Evolutionary conservation across 2,888 invertebrate species (phyloP).

Genomic region (Chymomyza caudatula): DNA sequence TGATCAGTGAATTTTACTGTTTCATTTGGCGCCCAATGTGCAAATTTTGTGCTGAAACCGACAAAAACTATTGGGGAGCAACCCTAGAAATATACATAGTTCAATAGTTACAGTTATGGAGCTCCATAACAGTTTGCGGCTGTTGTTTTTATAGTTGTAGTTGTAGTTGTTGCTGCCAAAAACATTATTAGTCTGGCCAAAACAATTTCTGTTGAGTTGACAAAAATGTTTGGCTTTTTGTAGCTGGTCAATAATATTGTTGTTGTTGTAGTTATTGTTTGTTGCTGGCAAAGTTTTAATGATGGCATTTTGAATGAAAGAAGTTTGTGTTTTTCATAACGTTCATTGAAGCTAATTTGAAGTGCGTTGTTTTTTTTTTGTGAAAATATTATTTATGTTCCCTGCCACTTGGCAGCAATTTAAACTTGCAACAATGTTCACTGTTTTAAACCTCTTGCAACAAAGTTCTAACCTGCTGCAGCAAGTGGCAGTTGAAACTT

Average conservation of each 20-base stretch:
- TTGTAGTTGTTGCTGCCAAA: slow-evolving; percentile 15
- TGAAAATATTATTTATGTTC: neutral
- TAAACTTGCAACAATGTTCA: slow-evolving; percentile 19
- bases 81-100: slow-evolving; percentile 15
- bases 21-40: slow-evolving; percentile 1
- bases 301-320: neutral
- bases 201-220: slow-evolving; percentile 60
- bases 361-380: slow-evolving; percentile 19
- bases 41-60: neutral
- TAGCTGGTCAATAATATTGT: slow-evolving; percentile 19
- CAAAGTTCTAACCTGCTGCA: neutral
- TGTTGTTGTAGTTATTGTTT: slow-evolving; percentile 36
- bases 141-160: slow-evolving; percentile 8
- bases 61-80: neutral
- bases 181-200: slow-evolving; percentile 16
- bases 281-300: slow-evolving; percentile 29
- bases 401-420: neutral
- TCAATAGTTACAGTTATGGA: slow-evolving; percentile 33
- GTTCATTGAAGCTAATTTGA: neutral
- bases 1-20: neutral
- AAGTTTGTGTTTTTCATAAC: neutral
- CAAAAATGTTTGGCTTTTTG: slow-evolving; percentile 38
- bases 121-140: neutral
- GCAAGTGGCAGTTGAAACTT: neutral
- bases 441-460: neutral